Evolutionary conservation across 2,797 vertebrate species (phyloP).

Genomic region (Enteromius viviparus): DNA sequence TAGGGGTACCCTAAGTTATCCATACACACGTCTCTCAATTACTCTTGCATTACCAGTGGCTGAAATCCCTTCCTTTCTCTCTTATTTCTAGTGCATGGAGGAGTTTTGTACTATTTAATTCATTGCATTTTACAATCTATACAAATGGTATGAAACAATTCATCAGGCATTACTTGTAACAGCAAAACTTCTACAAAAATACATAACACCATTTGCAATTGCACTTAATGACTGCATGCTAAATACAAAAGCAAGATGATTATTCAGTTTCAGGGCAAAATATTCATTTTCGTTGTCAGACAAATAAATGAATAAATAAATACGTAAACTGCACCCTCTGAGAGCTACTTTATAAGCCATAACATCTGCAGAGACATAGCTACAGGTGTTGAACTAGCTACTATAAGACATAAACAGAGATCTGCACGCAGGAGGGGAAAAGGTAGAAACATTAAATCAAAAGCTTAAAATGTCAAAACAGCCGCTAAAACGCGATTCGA

Average conservation of each 20-base stretch:
- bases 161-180: background rate
- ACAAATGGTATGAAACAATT: background rate
- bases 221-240: background rate
- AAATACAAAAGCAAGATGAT: background rate
- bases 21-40: background rate
- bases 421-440: background rate
- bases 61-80: background rate
- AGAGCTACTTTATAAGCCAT: background rate
- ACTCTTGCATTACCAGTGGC: background rate
- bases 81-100: background rate
- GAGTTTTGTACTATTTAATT: background rate
- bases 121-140: background rate
- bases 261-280: background rate
- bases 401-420: slow-evolving; percentile 13
- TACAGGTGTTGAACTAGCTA: slow-evolving; percentile 52
- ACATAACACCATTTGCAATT: background rate
- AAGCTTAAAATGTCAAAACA: background rate
- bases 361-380: slow-evolving; percentile 39
- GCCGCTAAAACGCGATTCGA: background rate
- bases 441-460: background rate
- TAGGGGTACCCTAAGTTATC: background rate
- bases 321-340: slow-evolving; percentile 20
- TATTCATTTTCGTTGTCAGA: background rate
- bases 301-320: background rate
- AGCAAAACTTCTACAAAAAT: background rate